Base-by-base conservation (phyloP, 2,888 invertebrate species). In the Drosophila barbarae region DNA sequence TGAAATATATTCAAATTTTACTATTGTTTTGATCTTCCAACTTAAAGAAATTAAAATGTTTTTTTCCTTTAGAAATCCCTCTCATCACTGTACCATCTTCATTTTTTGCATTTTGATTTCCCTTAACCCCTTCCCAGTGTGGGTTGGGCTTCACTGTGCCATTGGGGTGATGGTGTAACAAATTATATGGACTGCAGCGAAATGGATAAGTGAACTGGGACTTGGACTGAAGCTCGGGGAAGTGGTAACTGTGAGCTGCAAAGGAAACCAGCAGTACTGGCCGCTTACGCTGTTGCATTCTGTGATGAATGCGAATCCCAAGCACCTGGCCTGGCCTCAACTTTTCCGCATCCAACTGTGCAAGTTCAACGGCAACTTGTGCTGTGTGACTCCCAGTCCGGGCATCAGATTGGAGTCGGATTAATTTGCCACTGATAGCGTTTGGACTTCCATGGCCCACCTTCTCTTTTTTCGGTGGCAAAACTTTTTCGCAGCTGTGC, bases 121-220 rank as follows among this genome's bases (percentile, higher is more conserved):
- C 34, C 18, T 26, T 28, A 44, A n/a, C 18, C 26, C 26, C 30
- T 18, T 13, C 8, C 41, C 18, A 47, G 23, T 28, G 13, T 9
- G 32, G 13, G 9, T 21, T 21, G 21, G 5, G 13, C 9, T 32
- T 30, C 26, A 34, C 13, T 39, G 32, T 32, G 46, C 46, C 46
- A 46, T 21, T 8, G 13, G 38, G 28, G 9, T 42, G 53, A 42
- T 47, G 49, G 32, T 54, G 44, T 38, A 55, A 65, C 56, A 67
- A 67, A 67, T 67, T 59, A 57, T 65, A 51, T 41, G 57, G 38
- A 56, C 72, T 68, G 63, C 73, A 71, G 73, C 53, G 36, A 74
- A 80, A 77, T 76, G 77, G 77, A 77, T 82, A 82, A 82, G 83
- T 79, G 77, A 80, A 75, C 77, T 56, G 79, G 83, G 77, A 79